Base-by-base conservation (phyloP, 2,888 invertebrate genomes). In the Galeruca laticollis region DNA sequence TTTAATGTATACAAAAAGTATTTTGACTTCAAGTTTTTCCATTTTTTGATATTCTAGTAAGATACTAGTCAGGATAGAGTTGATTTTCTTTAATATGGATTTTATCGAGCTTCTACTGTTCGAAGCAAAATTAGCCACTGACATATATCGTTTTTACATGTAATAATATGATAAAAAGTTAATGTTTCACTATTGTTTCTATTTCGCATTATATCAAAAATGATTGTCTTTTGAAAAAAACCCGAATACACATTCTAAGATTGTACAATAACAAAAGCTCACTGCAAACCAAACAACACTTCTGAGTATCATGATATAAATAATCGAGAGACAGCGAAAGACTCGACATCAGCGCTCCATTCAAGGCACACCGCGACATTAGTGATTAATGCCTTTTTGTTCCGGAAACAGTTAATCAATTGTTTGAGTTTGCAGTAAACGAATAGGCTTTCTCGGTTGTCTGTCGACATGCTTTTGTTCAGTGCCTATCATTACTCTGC, bases 351-450 rank as follows among this genome's bases (percentile, higher is more conserved):
- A 31, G 20, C 63, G 66, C 52, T 56, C 31, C 66, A 62, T 62
- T 62, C 52, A 43, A 67, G 71, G 66, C 70, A 72, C 70, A 69
- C 67, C 73, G 76, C 76, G 76, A 77, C 76, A 77, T 74, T 82
- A 78, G 82, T 84, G 84, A 84, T 84, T 82, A 82, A 84, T 84
- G 83, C 81, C 79, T 80, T 80, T 81, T 81, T 79, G 83, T 81
- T 78, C 83, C 82, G 84, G 84, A 84, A 84, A 84, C 84, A 80
- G 84, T 84, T 84, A 84, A 84, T 84, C 84, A 84, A 84, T 84
- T 84, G 84, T 84, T 82, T 78, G 75, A 79, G 79, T 77, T 79
- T 68, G 69, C 72, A 71, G 76, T 79, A 80, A 79, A 79, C 80
- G 78, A 72, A 81, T 68, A 70, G 67, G 79, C 79, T 80, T 81